A percentile compares a stretch with the other conserved stretches of the same genome.
Conservation (phyloP, 2,888 invertebrate species). For the Melangyna quadrimaculata region DNA sequence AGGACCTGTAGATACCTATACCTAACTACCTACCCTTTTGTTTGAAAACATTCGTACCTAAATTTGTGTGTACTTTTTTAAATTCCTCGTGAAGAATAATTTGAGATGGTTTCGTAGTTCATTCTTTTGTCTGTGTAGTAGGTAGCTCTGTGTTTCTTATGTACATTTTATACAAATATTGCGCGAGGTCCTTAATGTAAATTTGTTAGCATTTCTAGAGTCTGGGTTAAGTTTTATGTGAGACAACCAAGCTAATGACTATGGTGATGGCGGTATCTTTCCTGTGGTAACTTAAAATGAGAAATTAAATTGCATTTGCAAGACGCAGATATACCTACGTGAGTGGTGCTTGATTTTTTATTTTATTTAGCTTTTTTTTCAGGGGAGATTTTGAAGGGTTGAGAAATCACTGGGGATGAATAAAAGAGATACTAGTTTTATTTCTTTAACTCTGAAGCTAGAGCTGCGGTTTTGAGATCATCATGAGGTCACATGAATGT, state of each 20-base stretch:
- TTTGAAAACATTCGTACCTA: neutral
- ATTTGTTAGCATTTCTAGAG: slow-evolving; percentile 43
- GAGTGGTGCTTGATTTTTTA: slow-evolving; percentile 33
- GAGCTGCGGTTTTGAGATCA: slow-evolving; percentile 47
- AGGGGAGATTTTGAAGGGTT: slow-evolving; percentile 48
- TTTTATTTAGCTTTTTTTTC: neutral
- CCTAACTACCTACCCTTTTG: too few relatives aligned
- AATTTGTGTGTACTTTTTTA: neutral
- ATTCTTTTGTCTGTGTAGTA: neutral
- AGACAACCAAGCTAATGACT: slow-evolving; percentile 34
- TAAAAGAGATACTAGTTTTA: slow-evolving; percentile 45
- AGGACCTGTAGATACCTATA: neutral
- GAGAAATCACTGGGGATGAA: slow-evolving; percentile 64
- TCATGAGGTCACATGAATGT: slow-evolving; percentile 69
- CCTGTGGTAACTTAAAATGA: slow-evolving; percentile 70
- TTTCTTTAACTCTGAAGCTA: neutral
- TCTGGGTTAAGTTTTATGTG: slow-evolving; percentile 38
- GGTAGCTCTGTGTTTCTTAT: neutral
- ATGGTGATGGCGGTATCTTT: slow-evolving; percentile 37
- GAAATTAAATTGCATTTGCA: slow-evolving; percentile 72
- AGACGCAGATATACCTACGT: slow-evolving; percentile 36
- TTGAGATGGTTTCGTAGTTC: slow-evolving; percentile 3
- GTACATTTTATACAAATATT: neutral
- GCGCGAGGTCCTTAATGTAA: slow-evolving; percentile 60
- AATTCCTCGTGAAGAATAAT: neutral